Evolutionary conservation across 2,797 vertebrate species (phyloP).

Genomic region (Toxotes lorentzi): DNA sequence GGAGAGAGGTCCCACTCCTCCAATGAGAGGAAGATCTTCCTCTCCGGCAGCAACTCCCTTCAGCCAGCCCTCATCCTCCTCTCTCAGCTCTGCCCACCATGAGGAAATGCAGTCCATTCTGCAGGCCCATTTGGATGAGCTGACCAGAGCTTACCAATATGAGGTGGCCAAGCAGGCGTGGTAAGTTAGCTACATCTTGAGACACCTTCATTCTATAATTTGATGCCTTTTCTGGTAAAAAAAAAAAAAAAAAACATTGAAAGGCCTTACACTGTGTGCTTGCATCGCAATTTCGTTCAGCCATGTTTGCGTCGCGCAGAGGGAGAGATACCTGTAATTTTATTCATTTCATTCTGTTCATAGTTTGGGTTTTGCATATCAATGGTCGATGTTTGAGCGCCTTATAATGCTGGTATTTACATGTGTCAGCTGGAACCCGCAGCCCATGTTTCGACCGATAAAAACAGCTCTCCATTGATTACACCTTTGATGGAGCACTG

Average conservation of each 20-base stretch:
- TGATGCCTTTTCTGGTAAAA: not conserved
- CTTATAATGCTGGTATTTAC: slow-evolving; percentile 73
- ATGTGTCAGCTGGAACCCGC: slow-evolving; percentile 61
- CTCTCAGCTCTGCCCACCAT: slow-evolving; percentile 93
- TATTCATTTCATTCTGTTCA: slow-evolving; percentile 59
- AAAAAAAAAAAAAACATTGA: slow-evolving; percentile 9
- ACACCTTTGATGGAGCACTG: slow-evolving; percentile 74
- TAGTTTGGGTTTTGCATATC: slow-evolving; percentile 79
- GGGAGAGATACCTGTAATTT: slow-evolving; percentile 62
- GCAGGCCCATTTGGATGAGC: slow-evolving; percentile 94
- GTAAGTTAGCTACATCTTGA: slow-evolving; percentile 74
- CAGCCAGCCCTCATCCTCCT: slow-evolving; percentile 91
- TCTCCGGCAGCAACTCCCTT: slow-evolving; percentile 90
- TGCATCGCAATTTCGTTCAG: slow-evolving; percentile 33
- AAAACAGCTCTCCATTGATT: slow-evolving; percentile 77
- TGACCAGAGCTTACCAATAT: slow-evolving; percentile 95
- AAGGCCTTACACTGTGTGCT: slow-evolving; percentile 12
- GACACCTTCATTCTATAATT: not conserved
- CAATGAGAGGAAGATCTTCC: slow-evolving; percentile 92
- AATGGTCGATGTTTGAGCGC: slow-evolving; percentile 61
- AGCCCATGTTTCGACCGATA: slow-evolving; percentile 54
- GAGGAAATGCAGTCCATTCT: slow-evolving; percentile 97
- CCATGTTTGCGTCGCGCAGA: slow-evolving; percentile 36
- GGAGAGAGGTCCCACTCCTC: slow-evolving; percentile 93
- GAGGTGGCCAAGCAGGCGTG: slow-evolving; percentile 95